These are phyloP conservation scores for Lepidochitona cinerea DNA, from an alignment of 2,888 invertebrate genomes.

Conservation along the genomic window DNA sequence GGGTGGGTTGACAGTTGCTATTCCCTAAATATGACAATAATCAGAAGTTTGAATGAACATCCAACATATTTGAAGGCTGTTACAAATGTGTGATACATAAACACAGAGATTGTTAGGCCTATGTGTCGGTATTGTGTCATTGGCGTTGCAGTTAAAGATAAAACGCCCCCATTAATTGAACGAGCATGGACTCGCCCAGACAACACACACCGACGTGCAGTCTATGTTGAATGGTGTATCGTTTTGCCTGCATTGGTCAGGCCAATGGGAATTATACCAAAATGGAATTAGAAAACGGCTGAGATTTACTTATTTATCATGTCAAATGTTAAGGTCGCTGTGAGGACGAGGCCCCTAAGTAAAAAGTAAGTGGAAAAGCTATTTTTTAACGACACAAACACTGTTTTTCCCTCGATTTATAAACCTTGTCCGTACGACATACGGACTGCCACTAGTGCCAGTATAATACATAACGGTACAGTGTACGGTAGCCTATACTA, in stretches of 20 bases:
- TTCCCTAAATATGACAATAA: no score
- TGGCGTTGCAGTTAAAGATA: background rate
- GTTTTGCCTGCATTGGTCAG: background rate
- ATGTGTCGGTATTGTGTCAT: background rate
- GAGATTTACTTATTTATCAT: conserved; percentile 26
- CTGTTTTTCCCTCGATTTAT: no score
- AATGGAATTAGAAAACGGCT: background rate
- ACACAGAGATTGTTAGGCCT: no score
- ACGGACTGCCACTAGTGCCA: no score
- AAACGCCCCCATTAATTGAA: background rate
- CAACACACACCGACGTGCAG: background rate
- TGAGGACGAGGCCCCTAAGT: conserved; percentile 46
- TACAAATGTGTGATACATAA: no score
- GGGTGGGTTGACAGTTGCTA: background rate
- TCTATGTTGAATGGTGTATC: background rate
- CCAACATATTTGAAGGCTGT: no score
- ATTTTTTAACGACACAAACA: no score
- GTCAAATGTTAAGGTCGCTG: conserved; percentile 56
- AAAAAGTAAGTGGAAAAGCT: conserved; percentile 34
- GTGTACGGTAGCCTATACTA: no score
- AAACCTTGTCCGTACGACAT: no score
- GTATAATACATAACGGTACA: no score
- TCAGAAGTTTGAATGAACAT: no score
- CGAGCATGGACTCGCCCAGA: background rate
- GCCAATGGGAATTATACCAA: background rate